phyloP scores from a whole-genome alignment of 2,888 invertebrate genomes.

The Cataglyphis livida region DNA sequence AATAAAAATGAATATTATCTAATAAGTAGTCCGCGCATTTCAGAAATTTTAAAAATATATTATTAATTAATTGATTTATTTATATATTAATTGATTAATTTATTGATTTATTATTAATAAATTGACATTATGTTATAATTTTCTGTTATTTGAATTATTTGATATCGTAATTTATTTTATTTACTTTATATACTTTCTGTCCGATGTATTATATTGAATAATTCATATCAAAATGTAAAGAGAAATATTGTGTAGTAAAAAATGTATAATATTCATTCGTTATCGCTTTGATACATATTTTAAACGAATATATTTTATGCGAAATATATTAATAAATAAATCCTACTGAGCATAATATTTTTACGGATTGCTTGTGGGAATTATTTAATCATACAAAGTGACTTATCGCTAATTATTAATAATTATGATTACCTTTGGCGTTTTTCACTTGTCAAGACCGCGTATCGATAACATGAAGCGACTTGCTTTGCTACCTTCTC shows the following conservation, averaged over 20 bases:
- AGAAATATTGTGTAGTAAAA: not conserved
- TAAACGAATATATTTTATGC: not conserved
- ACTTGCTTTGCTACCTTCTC: not conserved
- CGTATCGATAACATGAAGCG: not conserved
- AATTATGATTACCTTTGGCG: not conserved
- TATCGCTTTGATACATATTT: not conserved
- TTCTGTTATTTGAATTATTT: not conserved
- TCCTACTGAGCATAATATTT: too few relatives aligned
- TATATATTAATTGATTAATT: not conserved
- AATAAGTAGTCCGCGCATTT: not conserved
- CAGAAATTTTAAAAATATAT: not conserved
- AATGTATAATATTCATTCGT: not conserved
- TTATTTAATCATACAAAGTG: not conserved
- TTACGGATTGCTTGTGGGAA: not conserved
- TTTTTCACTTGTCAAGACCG: not conserved
- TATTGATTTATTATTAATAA: not conserved
- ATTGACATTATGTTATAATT: not conserved
- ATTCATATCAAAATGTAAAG: not conserved
- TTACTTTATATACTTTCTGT: not conserved
- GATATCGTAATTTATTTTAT: not conserved
- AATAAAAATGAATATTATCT: not conserved
- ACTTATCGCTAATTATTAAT: not conserved
- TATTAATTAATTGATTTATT: not conserved
- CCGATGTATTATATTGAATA: not conserved
- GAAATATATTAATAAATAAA: not conserved